These are phyloP conservation scores for Bucorvus abyssinicus DNA, from an alignment of 2,797 vertebrate genomes.

Conservation along the genomic window DNA sequence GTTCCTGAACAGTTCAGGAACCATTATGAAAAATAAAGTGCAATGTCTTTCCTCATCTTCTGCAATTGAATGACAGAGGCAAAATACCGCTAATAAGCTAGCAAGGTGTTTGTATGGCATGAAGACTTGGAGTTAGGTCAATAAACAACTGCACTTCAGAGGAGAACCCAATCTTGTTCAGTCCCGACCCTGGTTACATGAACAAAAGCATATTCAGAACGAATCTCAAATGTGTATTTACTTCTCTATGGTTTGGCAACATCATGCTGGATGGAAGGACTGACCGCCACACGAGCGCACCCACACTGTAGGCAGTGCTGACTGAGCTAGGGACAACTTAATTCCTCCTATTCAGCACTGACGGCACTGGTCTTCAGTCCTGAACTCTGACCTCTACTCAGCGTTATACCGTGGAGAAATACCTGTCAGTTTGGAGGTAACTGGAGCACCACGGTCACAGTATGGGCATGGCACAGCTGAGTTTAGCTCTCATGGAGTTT, in stretches of 20 bases:
- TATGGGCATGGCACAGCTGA: background rate
- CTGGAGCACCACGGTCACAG: background rate
- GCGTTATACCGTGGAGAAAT: background rate
- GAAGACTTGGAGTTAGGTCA: background rate
- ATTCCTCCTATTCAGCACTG: background rate
- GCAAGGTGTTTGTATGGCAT: background rate
- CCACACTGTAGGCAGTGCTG: background rate
- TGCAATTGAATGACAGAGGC: background rate
- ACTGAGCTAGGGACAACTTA: background rate
- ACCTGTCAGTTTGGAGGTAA: background rate
- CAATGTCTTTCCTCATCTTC: slow-evolving; percentile 6
- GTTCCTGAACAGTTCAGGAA: background rate
- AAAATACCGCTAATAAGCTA: background rate
- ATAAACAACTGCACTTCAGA: slow-evolving; percentile 31
- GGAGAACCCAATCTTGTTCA: background rate
- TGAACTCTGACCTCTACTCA: background rate
- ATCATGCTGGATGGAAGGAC: background rate
- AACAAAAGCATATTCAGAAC: background rate
- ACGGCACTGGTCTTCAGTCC: background rate
- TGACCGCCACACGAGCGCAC: background rate
- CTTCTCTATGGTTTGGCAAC: background rate
- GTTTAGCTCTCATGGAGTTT: background rate
- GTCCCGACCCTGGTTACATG: background rate
- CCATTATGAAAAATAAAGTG: background rate
- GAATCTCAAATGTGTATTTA: background rate